Percentiles rank a stretch among this genome's conserved stretches.
Conservation (phyloP, 2,113 vertebrate species). For the Symphodus melops region DNA sequence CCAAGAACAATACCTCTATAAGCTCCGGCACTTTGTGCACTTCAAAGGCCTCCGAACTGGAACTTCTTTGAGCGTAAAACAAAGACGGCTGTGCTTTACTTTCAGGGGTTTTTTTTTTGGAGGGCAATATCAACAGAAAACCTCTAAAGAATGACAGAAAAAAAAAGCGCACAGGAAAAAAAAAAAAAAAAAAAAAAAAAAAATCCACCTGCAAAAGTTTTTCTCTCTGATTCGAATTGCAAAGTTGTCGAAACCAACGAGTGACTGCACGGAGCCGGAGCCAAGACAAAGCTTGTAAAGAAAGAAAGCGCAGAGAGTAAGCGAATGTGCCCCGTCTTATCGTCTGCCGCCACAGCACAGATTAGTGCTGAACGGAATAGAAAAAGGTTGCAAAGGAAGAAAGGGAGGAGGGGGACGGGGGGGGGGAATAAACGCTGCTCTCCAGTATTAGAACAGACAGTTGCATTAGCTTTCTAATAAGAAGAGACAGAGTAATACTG, state of each 20-base stretch:
- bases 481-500: slow-evolving; percentile 83
- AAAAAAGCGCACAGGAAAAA: slow-evolving; percentile 30
- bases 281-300: slow-evolving; percentile 61
- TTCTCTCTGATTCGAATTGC: slow-evolving; percentile 32
- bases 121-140: slow-evolving; percentile 70
- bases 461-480: slow-evolving; percentile 86
- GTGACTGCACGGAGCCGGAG: slow-evolving; percentile 50
- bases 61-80: slow-evolving; percentile 76
- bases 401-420: too few relatives aligned
- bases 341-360: slow-evolving; percentile 78
- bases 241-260: slow-evolving; percentile 74
- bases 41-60: slow-evolving; percentile 78
- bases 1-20: slow-evolving; percentile 74
- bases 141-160: slow-evolving; percentile 63
- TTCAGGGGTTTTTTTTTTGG: slow-evolving; percentile 66
- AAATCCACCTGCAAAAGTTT: slow-evolving; percentile 69
- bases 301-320: slow-evolving; percentile 61
- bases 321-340: slow-evolving; percentile 77
- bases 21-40: slow-evolving; percentile 81
- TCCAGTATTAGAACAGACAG: slow-evolving; percentile 86
- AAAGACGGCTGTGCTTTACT: slow-evolving; percentile 67
- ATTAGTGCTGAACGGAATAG: slow-evolving; percentile 79
- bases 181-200: slow-evolving; percentile 28
- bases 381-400: slow-evolving; percentile 72
- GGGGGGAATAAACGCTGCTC: slow-evolving; percentile 80